phyloP scores from a whole-genome alignment of 1,140 invertebrate species.

The Drosophila jambulina region DNA sequence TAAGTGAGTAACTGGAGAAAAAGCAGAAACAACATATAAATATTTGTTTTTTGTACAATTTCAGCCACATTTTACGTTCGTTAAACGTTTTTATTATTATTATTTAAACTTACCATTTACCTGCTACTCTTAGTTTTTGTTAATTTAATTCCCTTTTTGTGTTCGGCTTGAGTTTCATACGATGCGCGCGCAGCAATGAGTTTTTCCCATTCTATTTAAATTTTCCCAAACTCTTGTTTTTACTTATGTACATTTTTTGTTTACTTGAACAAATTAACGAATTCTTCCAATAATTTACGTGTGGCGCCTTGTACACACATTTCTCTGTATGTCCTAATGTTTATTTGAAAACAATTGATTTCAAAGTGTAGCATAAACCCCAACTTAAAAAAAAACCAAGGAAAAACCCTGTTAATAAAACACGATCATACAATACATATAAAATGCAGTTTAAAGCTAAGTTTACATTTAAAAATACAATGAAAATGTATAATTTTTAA shows the following conservation, averaged over 20 bases:
- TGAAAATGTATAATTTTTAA: constrained; percentile 75
- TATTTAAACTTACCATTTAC: constrained; percentile 53
- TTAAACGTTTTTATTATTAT: constrained; percentile 49
- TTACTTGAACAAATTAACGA: constrained; percentile 55
- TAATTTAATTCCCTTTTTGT: constrained; percentile 80
- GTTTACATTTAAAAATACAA: constrained; percentile 66
- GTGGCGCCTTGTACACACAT: constrained; percentile 61
- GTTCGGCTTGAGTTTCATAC: constrained; percentile 65
- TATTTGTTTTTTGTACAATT: constrained; percentile 46
- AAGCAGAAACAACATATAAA: constrained; percentile 14
- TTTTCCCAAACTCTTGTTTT: constrained; percentile 22
- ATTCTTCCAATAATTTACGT: constrained; percentile 66
- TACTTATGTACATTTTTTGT: constrained; percentile 70
- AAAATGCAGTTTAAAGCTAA: constrained; percentile 67
- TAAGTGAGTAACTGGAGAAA: constrained; percentile 29
- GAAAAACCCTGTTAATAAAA: constrained; percentile 64
- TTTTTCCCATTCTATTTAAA: constrained; percentile 31
- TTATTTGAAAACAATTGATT: constrained; percentile 47
- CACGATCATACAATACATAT: constrained; percentile 51
- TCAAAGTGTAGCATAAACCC: constrained; percentile 54
- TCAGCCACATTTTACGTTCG: constrained; percentile 47
- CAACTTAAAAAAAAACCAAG: constrained; percentile 14
- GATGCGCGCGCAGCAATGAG: constrained; percentile 57
- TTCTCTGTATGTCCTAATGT: constrained; percentile 67
- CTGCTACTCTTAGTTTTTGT: constrained; percentile 77